These are phyloP conservation scores for Thyatira batis DNA, from an alignment of 2,888 invertebrate species.

Conservation along the genomic window DNA sequence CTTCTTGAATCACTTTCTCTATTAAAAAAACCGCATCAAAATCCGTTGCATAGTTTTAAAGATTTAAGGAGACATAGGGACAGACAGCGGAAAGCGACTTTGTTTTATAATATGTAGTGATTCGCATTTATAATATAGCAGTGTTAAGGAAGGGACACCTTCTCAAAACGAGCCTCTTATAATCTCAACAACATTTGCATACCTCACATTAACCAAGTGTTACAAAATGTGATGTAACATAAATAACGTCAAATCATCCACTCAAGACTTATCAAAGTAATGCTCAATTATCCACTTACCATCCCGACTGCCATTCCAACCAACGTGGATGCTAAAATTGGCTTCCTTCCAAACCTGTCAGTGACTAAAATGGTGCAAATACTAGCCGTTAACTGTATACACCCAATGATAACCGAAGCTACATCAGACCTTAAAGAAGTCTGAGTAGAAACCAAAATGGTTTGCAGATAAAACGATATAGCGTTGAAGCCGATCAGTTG, in stretches of 20 bases:
- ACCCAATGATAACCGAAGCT: conserved; percentile 44
- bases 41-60: too few relatives aligned
- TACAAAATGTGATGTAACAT: too few relatives aligned
- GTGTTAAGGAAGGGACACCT: too few relatives aligned
- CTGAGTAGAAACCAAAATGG: conserved; percentile 41
- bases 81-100: too few relatives aligned
- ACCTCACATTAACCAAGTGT: too few relatives aligned
- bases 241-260: neutral
- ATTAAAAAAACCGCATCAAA: too few relatives aligned
- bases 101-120: too few relatives aligned
- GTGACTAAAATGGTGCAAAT: conserved; percentile 33
- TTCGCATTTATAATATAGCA: too few relatives aligned
- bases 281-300: conserved; percentile 32
- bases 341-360: conserved; percentile 44
- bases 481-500: conserved; percentile 46
- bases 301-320: conserved; percentile 41
- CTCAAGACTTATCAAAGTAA: neutral
- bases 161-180: too few relatives aligned
- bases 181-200: too few relatives aligned
- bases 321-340: conserved; percentile 32
- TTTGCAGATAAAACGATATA: conserved; percentile 45
- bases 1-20: too few relatives aligned
- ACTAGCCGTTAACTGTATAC: conserved; percentile 41
- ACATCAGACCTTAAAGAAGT: conserved; percentile 41
- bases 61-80: too few relatives aligned